These are phyloP conservation scores for Mythimna vitellina DNA, from an alignment of 2,888 invertebrate genomes.

Conservation along the genomic window DNA sequence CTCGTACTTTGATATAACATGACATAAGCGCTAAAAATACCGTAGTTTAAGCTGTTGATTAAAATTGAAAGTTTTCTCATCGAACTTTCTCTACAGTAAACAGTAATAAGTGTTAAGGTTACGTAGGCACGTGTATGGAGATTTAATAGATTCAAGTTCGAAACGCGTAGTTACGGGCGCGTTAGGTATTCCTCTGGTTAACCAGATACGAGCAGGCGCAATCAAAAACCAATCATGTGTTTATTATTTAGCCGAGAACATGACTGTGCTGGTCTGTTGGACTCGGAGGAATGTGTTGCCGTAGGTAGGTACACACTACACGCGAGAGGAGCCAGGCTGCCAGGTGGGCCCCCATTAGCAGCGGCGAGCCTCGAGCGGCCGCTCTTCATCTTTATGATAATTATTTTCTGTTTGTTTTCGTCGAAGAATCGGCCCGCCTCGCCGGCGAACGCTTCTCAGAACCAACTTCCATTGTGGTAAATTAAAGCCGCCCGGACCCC, in stretches of 20 bases:
- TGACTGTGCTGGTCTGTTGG: constrained; percentile 68
- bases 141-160: constrained; percentile 60
- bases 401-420: constrained; percentile 91
- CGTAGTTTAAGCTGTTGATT: constrained; percentile 61
- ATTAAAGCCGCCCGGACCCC: constrained; percentile 90
- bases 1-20: constrained; percentile 51
- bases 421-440: constrained; percentile 89
- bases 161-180: constrained; percentile 28
- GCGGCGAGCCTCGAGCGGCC: constrained; percentile 88
- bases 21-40: constrained; percentile 64
- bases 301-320: constrained; percentile 60
- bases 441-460: constrained; percentile 88
- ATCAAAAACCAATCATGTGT: constrained; percentile 79
- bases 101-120: constrained; percentile 67
- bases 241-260: constrained; percentile 74
- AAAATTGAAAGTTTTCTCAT: constrained; percentile 67
- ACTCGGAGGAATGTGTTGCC: constrained; percentile 70
- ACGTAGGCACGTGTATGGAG: constrained; percentile 58
- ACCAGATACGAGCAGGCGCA: constrained; percentile 64
- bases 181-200: constrained; percentile 57
- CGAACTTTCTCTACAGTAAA: constrained; percentile 66
- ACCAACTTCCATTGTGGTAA: constrained; percentile 90
- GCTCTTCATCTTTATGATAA: constrained; percentile 91
- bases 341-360: constrained; percentile 90
- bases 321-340: constrained; percentile 78